These are phyloP conservation scores for Cheilosia soror DNA, from an alignment of 2,888 invertebrate species.

Conservation along the genomic window DNA sequence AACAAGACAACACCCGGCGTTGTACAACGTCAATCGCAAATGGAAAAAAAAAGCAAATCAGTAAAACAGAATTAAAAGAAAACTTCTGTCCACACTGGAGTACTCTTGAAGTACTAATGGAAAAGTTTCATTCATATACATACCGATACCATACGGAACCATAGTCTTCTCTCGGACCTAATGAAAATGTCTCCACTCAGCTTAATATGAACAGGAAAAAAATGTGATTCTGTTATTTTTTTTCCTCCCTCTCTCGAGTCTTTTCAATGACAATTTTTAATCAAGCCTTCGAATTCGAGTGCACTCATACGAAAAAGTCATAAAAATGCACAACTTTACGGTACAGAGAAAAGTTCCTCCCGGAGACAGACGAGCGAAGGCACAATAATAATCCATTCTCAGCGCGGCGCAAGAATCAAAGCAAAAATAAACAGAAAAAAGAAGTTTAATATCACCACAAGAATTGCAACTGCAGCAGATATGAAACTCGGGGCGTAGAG, in stretches of 20 bases:
- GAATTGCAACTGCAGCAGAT: constrained; percentile 62
- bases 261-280: constrained; percentile 72
- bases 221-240: neutral
- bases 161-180: constrained; percentile 54
- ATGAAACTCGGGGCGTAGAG: constrained; percentile 6
- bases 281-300: constrained; percentile 73
- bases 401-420: constrained; percentile 57
- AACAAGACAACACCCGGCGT: neutral
- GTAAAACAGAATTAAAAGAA: neutral
- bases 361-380: neutral
- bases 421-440: constrained; percentile 42
- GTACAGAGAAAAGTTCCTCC: constrained; percentile 30
- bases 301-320: constrained; percentile 74
- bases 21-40: neutral
- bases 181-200: constrained; percentile 59
- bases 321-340: constrained; percentile 73
- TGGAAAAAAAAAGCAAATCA: neutral
- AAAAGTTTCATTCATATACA: constrained; percentile 1
- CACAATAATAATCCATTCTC: constrained; percentile 65
- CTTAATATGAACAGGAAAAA: constrained; percentile 20
- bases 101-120: constrained; percentile 1
- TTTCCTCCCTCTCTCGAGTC: constrained; percentile 1
- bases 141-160: neutral
- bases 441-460: constrained; percentile 68
- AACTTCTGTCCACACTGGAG: neutral